Percentiles rank a stretch among this genome's conserved stretches.
Conservation (phyloP, 2,797 vertebrate species). For the Champsocephalus gunnari region DNA sequence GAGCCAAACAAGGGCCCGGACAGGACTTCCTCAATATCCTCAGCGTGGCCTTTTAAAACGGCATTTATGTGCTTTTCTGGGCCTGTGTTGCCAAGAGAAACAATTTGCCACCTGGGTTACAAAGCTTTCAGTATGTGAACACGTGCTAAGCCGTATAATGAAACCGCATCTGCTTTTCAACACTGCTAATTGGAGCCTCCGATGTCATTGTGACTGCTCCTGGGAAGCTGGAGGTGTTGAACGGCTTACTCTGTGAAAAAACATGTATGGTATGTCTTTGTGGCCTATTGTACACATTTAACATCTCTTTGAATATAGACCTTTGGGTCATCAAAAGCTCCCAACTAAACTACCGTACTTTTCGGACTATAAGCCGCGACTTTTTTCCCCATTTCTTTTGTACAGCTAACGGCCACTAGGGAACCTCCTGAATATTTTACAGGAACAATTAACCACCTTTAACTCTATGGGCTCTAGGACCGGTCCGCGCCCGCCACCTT, state of each 20-base stretch:
- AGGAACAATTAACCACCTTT: too few species aligned
- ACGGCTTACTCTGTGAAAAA: slow-evolving; percentile 22
- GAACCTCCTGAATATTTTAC: too few species aligned
- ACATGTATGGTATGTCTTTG: slow-evolving; percentile 10
- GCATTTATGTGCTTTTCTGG: slow-evolving; percentile 25
- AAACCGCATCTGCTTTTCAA: slow-evolving; percentile 34
- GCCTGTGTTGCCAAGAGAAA: slow-evolving; percentile 48
- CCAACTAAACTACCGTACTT: neutral
- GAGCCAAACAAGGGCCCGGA: slow-evolving; percentile 23
- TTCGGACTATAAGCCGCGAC: too few species aligned
- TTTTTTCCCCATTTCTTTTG: too few species aligned
- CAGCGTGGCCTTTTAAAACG: neutral
- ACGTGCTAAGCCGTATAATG: slow-evolving; percentile 29
- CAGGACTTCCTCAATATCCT: slow-evolving; percentile 41
- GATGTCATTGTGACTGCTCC: slow-evolving; percentile 40
- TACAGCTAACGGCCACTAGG: too few species aligned
- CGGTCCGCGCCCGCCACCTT: too few species aligned
- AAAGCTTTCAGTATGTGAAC: slow-evolving; percentile 7
- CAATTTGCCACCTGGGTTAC: slow-evolving; percentile 58
- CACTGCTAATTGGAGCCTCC: slow-evolving; percentile 59
- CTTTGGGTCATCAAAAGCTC: neutral
- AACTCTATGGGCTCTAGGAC: too few species aligned
- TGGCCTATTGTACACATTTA: slow-evolving; percentile 31
- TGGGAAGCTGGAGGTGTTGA: slow-evolving; percentile 11
- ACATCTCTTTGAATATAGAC: neutral